phyloP scores from a whole-genome alignment of 2,797 vertebrate species.

The Morus bassanus region DNA sequence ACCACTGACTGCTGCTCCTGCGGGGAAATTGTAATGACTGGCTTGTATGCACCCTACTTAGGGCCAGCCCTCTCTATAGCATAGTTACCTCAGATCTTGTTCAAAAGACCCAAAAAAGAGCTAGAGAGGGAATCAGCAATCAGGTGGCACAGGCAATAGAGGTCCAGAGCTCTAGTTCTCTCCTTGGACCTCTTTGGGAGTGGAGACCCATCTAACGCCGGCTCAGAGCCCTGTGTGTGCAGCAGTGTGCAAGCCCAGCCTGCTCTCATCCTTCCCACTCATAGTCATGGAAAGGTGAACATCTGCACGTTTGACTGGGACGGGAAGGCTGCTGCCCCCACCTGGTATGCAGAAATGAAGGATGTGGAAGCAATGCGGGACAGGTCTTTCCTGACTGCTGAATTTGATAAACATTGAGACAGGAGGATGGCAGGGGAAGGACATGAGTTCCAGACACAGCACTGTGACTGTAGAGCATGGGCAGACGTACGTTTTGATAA shows the following conservation, averaged over 20 bases:
- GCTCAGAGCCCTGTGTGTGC: accelerated
- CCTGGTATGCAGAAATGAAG: background rate
- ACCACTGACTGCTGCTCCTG: background rate
- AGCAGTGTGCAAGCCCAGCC: accelerated
- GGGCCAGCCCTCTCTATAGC: background rate
- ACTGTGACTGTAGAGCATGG: background rate
- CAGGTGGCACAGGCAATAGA: background rate
- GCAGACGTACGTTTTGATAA: background rate
- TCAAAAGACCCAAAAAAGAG: background rate
- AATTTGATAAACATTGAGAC: background rate
- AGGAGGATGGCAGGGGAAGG: background rate
- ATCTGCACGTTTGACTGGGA: background rate
- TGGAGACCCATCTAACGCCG: background rate
- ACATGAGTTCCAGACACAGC: background rate
- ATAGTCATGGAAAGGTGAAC: background rate
- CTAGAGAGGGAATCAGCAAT: background rate
- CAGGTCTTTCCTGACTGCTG: background rate
- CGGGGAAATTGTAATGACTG: background rate
- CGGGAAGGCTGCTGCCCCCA: background rate
- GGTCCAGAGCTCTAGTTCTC: background rate
- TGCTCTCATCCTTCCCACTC: background rate
- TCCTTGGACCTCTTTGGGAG: background rate
- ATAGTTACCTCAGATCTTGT: background rate
- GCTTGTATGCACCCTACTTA: background rate
- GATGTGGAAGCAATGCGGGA: accelerated